Evolutionary conservation across 2,113 vertebrate genomes (phyloP), one percentile per base, ranked within the genome.

Genomic region (Myotis lucifugus): DNA sequence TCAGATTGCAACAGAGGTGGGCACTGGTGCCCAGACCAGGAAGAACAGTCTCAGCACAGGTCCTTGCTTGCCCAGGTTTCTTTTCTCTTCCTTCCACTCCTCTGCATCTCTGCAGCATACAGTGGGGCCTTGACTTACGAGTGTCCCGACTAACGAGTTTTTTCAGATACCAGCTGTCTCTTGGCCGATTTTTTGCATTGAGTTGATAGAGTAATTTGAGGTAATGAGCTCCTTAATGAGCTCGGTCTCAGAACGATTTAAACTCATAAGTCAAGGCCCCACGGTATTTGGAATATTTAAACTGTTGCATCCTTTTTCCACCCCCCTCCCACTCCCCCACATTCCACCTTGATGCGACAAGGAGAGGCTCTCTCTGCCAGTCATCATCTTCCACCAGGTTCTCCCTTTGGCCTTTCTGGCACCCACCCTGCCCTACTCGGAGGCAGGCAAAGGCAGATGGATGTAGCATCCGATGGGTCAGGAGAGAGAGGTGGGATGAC

Each of bases 391-490:
- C 32, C 18, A 42, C 70, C 66, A 23, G 18, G 21, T 74, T 67
- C 56, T 61, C 52, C 61, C 50, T 56, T 9, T 13, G 13, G 50
- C 66, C 67, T 37, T 46, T 21, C 56, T 13, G 17, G 73, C 37
- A 64, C 0, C 42, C 14, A 11, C 14, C 32, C 34, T 42, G 25
- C 42, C 34, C 5, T 52, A 1, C 18, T 6, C 56, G 14, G 40
- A 9, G 69, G n/a, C 34, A 59, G 23, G 8, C 54, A 40, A n/a
- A 21, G 40, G 27, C 64, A 25, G 73, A 37, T 40, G 67, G 46
- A 40, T 4, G 3, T 15, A 0, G 2, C 14, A 3, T 40, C 69
- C 52, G 40, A 32, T 50, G 52, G 66, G 25, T 72, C 8, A 0
- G 52, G 46, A 59, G 72, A 70, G 3, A 77, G 29, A 59, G 29